Evolutionary conservation across 2,113 vertebrate species (phyloP).

Genomic region (Indicator indicator): DNA sequence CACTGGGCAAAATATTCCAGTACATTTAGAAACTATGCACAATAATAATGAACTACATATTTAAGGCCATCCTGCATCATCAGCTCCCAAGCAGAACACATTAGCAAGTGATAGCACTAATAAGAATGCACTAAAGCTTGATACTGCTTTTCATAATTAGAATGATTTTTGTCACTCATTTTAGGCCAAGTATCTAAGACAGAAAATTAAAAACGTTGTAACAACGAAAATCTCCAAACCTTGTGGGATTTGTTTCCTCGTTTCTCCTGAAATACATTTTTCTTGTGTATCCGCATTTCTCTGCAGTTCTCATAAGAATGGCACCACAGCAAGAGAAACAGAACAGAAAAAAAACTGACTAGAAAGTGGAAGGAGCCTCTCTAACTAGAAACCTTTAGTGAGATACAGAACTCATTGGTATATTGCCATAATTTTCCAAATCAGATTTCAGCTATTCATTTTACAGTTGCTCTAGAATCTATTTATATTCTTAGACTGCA

Average conservation of each 20-base stretch:
- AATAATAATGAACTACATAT: background rate
- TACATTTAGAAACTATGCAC: background rate
- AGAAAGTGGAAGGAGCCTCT: background rate
- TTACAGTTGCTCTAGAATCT: background rate
- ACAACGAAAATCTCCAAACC: background rate
- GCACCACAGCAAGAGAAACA: background rate
- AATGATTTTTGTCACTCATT: slow-evolving; percentile 7
- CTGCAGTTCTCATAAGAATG: background rate
- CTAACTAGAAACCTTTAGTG: background rate
- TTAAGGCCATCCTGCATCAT: background rate
- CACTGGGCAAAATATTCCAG: background rate
- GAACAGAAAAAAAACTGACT: background rate
- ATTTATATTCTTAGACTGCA: background rate
- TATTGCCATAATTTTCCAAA: background rate
- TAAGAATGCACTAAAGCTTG: background rate
- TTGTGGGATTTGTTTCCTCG: background rate
- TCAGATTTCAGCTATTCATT: background rate
- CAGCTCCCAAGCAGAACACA: slow-evolving; percentile 21
- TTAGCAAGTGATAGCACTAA: background rate
- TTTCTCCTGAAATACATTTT: background rate
- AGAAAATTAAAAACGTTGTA: background rate
- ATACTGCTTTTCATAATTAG: slow-evolving; percentile 8
- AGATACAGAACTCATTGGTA: background rate
- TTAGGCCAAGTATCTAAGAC: background rate
- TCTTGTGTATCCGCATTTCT: background rate